Conservation (phyloP, 2,113 vertebrate genomes). For the Ptychochromis oligacanthus region DNA sequence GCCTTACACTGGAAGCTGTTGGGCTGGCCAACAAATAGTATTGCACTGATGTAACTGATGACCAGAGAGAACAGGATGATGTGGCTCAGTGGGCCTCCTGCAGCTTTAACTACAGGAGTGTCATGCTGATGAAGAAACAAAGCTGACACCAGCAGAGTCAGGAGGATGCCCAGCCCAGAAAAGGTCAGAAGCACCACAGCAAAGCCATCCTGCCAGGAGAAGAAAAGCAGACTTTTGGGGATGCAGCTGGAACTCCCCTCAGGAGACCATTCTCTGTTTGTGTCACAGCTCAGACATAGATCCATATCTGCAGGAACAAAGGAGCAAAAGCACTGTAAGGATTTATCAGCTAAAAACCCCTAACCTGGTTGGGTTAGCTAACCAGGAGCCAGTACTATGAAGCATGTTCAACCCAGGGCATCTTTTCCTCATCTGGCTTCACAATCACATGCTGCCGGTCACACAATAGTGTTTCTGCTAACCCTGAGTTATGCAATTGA, state of each 20-base stretch:
- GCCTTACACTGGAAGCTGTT: constrained; percentile 81
- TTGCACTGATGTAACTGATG: constrained; percentile 82
- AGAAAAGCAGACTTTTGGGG: constrained; percentile 80
- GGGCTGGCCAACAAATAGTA: constrained; percentile 86
- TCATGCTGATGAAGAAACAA: constrained; percentile 85
- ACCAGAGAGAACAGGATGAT: constrained; percentile 87
- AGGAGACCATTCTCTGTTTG: constrained; percentile 83
- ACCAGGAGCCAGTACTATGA: not conserved
- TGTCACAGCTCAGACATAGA: constrained; percentile 83
- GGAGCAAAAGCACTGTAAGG: not conserved
- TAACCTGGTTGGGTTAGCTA: not conserved
- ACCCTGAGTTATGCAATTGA: too few relatives aligned
- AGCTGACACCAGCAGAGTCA: constrained; percentile 78
- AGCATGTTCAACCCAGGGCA: too few relatives aligned
- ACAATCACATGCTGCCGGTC: too few relatives aligned
- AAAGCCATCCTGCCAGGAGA: constrained; percentile 84
- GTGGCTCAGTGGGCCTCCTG: constrained; percentile 84
- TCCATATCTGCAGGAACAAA: constrained; percentile 84
- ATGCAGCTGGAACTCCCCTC: constrained; percentile 79
- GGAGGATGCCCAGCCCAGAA: constrained; percentile 77
- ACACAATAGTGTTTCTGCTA: too few relatives aligned
- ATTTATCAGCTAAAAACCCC: too few relatives aligned
- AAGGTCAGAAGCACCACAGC: constrained; percentile 83
- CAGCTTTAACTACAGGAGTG: constrained; percentile 87
- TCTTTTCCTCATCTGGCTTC: too few relatives aligned